A percentile compares a stretch with the other conserved stretches of the same genome.
These are phyloP conservation scores for Nasonia oneida DNA, from an alignment of 2,888 invertebrate species.

Conservation along the genomic window DNA sequence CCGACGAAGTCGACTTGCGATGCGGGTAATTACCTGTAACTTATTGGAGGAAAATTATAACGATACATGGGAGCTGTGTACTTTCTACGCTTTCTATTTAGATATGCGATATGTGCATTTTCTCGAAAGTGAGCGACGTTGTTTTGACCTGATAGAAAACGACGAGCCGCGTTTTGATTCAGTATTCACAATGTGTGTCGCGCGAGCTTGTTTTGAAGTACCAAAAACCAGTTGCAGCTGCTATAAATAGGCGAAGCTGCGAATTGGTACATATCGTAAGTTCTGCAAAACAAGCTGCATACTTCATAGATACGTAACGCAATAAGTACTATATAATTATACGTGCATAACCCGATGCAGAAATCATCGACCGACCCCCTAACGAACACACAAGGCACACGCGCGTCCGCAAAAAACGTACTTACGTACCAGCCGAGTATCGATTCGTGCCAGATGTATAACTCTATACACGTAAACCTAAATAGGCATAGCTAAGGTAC, in stretches of 20 bases:
- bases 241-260: no score
- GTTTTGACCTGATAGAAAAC: neutral
- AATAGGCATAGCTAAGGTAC: neutral
- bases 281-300: no score
- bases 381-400: neutral
- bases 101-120: neutral
- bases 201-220: no score
- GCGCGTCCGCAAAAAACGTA: no score
- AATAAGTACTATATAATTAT: neutral
- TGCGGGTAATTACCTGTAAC: slow-evolving; percentile 43
- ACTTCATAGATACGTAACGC: no score
- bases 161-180: neutral
- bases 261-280: no score
- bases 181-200: no score
- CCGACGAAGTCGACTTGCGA: neutral
- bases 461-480: neutral
- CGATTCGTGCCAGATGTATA: neutral
- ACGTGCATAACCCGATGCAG: neutral
- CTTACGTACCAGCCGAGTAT: neutral
- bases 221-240: neutral
- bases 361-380: neutral
- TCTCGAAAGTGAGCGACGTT: neutral
- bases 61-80: no score
- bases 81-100: slow-evolving; percentile 25
- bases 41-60: neutral